Conservation (phyloP, 2,888 invertebrate species). For the Eupithecia insigniata region DNA sequence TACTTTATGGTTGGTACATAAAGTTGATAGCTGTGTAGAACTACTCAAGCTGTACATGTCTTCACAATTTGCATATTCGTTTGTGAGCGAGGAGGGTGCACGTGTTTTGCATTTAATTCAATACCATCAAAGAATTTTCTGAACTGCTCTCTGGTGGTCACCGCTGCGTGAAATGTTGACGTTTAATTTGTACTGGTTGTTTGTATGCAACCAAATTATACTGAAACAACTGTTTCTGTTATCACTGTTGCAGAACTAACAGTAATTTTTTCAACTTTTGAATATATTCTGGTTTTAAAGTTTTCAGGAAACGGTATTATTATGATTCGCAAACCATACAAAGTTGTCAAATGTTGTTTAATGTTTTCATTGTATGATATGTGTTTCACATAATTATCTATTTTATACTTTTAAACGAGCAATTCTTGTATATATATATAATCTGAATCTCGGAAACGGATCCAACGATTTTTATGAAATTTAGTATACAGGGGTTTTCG, state of each 20-base stretch:
- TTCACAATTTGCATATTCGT: constrained; percentile 1
- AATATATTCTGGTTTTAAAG: neutral
- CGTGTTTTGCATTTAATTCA: neutral
- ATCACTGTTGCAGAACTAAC: constrained; percentile 3
- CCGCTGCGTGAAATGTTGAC: neutral
- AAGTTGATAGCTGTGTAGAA: neutral
- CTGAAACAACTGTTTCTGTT: constrained; percentile 5
- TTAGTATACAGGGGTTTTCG: no score
- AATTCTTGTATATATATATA: no score
- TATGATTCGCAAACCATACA: neutral
- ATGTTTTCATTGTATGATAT: no score
- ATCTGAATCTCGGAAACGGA: no score
- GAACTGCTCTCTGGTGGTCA: neutral
- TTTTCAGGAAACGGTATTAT: neutral
- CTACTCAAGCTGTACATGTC: neutral
- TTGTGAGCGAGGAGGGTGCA: constrained; percentile 5
- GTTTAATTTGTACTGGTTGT: constrained; percentile 8
- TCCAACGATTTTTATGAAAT: no score
- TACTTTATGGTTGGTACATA: neutral
- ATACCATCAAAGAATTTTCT: neutral
- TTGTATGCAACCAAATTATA: constrained; percentile 6
- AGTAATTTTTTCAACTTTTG: neutral
- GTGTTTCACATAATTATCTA: no score
- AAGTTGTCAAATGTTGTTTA: no score
- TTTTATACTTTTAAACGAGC: no score